Evolutionary conservation across 2,113 vertebrate genomes (phyloP), one percentile per base, ranked within the genome.

Genomic region (Bucco capensis): DNA sequence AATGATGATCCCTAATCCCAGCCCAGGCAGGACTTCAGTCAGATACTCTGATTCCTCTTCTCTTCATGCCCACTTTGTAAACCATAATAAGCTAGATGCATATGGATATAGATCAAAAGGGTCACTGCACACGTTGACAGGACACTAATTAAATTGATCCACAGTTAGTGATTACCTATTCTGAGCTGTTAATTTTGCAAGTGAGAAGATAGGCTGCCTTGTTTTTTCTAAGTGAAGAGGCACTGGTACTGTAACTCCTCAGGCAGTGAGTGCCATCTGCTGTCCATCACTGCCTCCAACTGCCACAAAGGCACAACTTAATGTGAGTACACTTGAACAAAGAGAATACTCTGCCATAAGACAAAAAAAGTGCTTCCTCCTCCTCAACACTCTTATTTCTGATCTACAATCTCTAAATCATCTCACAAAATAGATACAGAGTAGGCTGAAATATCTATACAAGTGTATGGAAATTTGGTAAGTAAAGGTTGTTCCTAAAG

Each of bases 251-350:
- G 17, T 46, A 9, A 13, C 47, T 93, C 35, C 78, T 72, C 77
- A 66, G 85, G 40, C 44, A 40, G 40, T 2, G 80, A 93, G 87
- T 90, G 95, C 95, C 96, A 95, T 75, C 96, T 97, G 80, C 95
- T 85, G 96, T 8, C 72, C 65, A 7, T 60, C 49, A 1, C 46
- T 33, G 44, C 64, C 53, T 37, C 0, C 2, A 71, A 14, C 53
- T 22, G 77, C 60, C 53, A 10, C 35, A 8, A 38, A 28, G 18
- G n/a, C 54, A 2, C 2, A 3, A 22, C 14, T 7, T 3, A 3
- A 2, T 2, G 0, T 1, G 44, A 57, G 2, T 30, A 24, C 33
- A 10, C 42, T 38, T 9, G 28, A 24, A 6, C 47, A 58, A 27
- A 31, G 60, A 33, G 58, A 19, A 25, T 6, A 31, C 24, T 37